A percentile compares a stretch with the other conserved stretches of the same genome.
These are phyloP conservation scores for Aphidius ervi DNA, from an alignment of 1,140 invertebrate species.

Conservation along the genomic window DNA sequence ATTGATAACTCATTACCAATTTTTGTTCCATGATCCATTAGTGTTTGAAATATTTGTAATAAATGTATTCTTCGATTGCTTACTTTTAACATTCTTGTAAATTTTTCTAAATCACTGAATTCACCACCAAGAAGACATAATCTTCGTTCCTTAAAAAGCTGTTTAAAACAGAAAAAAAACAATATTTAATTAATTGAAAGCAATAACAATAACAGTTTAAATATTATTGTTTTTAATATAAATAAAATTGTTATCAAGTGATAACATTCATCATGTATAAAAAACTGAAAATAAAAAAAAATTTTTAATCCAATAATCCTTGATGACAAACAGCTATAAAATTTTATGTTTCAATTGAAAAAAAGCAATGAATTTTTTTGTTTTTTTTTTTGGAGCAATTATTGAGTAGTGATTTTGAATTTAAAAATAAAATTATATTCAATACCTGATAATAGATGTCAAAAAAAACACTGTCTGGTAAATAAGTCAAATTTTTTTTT, in stretches of 20 bases:
- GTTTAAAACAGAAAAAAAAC: slow-evolving; percentile 31
- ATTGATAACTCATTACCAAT: slow-evolving; percentile 53
- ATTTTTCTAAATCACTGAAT: slow-evolving; percentile 68
- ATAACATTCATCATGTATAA: not conserved
- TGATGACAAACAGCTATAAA: no score
- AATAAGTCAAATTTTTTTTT: slow-evolving; percentile 36
- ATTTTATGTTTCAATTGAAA: no score
- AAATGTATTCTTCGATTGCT: slow-evolving; percentile 64
- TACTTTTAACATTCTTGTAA: slow-evolving; percentile 68
- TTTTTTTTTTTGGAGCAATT: not conserved
- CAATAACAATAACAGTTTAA: not conserved
- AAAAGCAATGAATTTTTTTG: not conserved
- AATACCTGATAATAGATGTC: slow-evolving; percentile 66
- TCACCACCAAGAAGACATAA: slow-evolving; percentile 62
- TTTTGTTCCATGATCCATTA: slow-evolving; percentile 61
- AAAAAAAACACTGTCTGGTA: slow-evolving; percentile 61
- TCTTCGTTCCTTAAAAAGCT: slow-evolving; percentile 63
- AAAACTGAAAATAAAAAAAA: no score
- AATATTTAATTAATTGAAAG: not conserved
- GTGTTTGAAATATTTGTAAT: slow-evolving; percentile 61
- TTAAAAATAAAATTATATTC: not conserved
- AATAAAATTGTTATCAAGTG: not conserved
- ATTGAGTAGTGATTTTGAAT: not conserved
- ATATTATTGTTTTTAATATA: not conserved
- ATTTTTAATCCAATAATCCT: no score